Conservation (phyloP, 2,113 vertebrate genomes). For the Pogona vitticeps region DNA sequence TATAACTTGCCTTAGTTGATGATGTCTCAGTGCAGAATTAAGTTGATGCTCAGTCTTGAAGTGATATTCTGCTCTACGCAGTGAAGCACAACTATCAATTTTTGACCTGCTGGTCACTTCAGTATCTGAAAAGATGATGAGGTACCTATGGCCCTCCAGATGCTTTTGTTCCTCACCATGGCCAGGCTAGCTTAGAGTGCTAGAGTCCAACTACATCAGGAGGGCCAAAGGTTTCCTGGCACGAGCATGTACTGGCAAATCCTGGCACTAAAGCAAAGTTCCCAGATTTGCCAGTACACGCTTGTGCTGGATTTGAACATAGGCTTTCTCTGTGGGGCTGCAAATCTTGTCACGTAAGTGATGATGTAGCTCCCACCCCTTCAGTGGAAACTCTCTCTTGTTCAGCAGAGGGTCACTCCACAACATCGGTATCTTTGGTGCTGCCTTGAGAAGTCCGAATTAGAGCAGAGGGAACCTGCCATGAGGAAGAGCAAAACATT, state of each 20-base stretch:
- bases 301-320: neutral
- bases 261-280: too few relatives aligned
- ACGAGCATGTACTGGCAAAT: too few relatives aligned
- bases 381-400: neutral
- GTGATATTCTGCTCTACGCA: neutral
- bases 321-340: neutral
- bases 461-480: too few relatives aligned
- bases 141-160: neutral
- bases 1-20: neutral
- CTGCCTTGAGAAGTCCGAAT: neutral
- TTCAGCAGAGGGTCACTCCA: neutral
- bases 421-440: neutral
- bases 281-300: neutral
- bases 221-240: neutral
- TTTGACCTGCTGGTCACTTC: neutral
- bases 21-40: neutral
- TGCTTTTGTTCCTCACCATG: neutral
- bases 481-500: too few relatives aligned
- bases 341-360: too few relatives aligned
- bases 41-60: neutral
- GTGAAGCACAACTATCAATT: too few relatives aligned
- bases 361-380: too few relatives aligned
- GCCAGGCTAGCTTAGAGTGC: neutral
- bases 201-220: neutral
- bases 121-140: neutral